A percentile compares a stretch with the other conserved stretches of the same genome.
Evolutionary conservation across 2,888 invertebrate species (phyloP).

Genomic region (Liopterus haemorrhoidalis): DNA sequence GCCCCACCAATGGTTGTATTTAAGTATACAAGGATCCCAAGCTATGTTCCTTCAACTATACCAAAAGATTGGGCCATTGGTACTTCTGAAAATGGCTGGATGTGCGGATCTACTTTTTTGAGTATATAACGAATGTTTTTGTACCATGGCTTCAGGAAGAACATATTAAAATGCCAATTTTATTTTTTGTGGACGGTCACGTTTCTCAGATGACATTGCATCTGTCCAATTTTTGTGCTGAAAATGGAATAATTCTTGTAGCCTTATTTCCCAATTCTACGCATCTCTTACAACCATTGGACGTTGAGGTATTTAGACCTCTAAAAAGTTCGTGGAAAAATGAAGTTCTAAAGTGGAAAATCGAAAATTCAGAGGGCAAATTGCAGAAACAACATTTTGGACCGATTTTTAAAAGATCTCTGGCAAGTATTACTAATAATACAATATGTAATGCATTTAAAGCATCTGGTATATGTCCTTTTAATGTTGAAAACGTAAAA

Average conservation of each 20-base stretch:
- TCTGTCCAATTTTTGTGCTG: constrained; percentile 32
- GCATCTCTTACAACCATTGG: no score
- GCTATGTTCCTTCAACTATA: constrained; percentile 22
- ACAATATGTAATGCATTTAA: constrained; percentile 29
- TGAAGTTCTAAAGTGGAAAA: constrained; percentile 31
- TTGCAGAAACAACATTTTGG: constrained; percentile 32
- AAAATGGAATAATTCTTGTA: constrained; percentile 32
- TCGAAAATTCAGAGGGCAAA: constrained; percentile 26
- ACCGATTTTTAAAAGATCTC: constrained; percentile 29
- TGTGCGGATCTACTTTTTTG: constrained; percentile 37
- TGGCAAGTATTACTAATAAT: no score
- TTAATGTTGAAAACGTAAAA: constrained; percentile 20
- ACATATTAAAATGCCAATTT: constrained; percentile 33
- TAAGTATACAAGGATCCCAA: constrained; percentile 33
- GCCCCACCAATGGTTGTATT: constrained; percentile 36
- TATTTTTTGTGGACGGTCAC: constrained; percentile 35
- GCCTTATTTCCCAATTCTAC: constrained; percentile 30
- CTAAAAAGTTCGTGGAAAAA: no score
- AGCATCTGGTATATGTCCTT: constrained; percentile 26
- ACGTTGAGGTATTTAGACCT: no score
- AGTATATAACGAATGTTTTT: constrained; percentile 38
- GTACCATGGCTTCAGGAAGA: constrained; percentile 33
- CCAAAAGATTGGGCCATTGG: constrained; percentile 33
- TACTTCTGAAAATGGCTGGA: constrained; percentile 37
- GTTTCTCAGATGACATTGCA: constrained; percentile 31